These are phyloP conservation scores for Bellardia bayeri DNA, from an alignment of 2,888 invertebrate species.

Conservation along the genomic window DNA sequence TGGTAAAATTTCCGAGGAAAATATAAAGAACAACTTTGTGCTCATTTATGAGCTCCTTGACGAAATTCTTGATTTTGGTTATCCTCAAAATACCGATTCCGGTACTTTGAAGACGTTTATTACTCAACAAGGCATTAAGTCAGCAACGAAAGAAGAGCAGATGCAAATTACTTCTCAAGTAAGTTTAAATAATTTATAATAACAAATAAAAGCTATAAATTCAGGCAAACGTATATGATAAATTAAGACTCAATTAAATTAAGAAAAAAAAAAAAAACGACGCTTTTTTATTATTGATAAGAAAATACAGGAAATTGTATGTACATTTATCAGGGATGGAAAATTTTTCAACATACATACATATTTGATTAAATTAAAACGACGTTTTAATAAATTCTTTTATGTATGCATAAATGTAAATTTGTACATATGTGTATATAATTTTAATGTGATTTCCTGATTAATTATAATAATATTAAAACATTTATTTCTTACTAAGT, in stretches of 20 bases:
- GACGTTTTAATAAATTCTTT: too few relatives aligned
- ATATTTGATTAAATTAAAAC: not conserved
- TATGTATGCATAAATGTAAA: not conserved
- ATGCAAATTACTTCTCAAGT: conserved; percentile 98
- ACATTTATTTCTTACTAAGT: too few relatives aligned
- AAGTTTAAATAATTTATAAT: conserved; percentile 31
- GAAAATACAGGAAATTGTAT: not conserved
- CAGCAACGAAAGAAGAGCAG: conserved; percentile 99
- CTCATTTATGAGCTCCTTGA: conserved; percentile 99
- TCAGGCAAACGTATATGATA: not conserved
- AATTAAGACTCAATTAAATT: too few relatives aligned
- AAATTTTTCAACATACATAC: not conserved
- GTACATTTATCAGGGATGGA: not conserved
- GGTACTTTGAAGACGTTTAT: conserved; percentile 99
- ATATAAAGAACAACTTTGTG: conserved; percentile 99
- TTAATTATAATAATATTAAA: too few relatives aligned
- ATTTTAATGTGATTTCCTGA: too few relatives aligned
- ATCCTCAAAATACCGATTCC: conserved; percentile 99
- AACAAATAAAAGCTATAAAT: not conserved
- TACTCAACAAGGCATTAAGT: conserved; percentile 99
- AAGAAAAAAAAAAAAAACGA: not conserved
- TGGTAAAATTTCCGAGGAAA: conserved; percentile 99
- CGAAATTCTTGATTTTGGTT: conserved; percentile 99
- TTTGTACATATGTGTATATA: too few relatives aligned
- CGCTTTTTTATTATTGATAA: not conserved